Evolutionary conservation across 2,888 invertebrate species (phyloP).

Genomic region (Cordilura impudica): DNA sequence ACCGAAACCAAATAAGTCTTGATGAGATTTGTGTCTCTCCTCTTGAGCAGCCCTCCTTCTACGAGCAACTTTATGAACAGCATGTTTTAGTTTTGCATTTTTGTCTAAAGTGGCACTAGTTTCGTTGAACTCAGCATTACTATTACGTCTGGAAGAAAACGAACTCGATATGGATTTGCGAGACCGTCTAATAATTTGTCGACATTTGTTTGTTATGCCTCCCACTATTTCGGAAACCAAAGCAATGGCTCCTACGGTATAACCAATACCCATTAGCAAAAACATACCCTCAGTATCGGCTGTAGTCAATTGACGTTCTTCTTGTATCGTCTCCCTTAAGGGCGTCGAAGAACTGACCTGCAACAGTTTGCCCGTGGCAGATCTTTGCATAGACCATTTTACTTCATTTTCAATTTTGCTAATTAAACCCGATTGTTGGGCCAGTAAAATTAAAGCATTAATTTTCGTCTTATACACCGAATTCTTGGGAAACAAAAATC

Average conservation of each 20-base stretch:
- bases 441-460: constrained; percentile 81
- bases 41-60: constrained; percentile 51
- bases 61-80: constrained; percentile 63
- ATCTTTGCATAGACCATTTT: constrained; percentile 85
- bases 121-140: constrained; percentile 40
- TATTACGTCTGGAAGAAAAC: constrained; percentile 70
- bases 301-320: constrained; percentile 86
- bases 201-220: constrained; percentile 82
- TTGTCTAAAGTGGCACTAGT: not conserved
- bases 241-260: constrained; percentile 82
- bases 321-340: constrained; percentile 78
- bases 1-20: constrained; percentile 69
- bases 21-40: constrained; percentile 62
- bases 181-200: constrained; percentile 73
- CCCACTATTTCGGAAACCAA: constrained; percentile 85
- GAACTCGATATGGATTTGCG: constrained; percentile 67
- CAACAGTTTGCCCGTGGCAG: constrained; percentile 81
- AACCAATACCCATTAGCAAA: constrained; percentile 84
- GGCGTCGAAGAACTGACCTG: constrained; percentile 80
- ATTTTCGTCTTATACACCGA: constrained; percentile 83
- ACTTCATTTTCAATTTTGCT: constrained; percentile 84
- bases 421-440: constrained; percentile 84
- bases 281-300: constrained; percentile 92
- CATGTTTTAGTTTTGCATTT: constrained; percentile 57
- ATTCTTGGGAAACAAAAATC: constrained; percentile 82